Percentiles rank a stretch among this genome's conserved stretches.
These are phyloP conservation scores for Hesperia comma DNA, from an alignment of 2,888 invertebrate genomes.

Conservation along the genomic window DNA sequence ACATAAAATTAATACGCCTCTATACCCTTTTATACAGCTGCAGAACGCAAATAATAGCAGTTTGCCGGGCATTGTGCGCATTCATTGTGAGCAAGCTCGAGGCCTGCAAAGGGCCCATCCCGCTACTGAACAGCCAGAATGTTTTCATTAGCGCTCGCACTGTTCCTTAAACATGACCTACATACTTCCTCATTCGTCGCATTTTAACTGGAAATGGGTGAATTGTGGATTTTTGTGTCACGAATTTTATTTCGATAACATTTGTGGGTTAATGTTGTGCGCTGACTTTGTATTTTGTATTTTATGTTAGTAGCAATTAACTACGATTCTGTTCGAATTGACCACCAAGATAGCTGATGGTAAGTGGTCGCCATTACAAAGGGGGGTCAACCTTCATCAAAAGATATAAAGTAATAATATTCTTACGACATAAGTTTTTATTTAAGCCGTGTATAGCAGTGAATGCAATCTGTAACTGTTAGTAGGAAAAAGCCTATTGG, in stretches of 20 bases:
- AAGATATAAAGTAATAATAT: too few species aligned
- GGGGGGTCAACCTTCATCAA: too few species aligned
- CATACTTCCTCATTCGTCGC: constrained; percentile 23
- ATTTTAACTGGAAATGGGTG: constrained; percentile 13
- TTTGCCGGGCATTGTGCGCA: constrained; percentile 47
- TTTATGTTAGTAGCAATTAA: too few species aligned
- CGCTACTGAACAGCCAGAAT: constrained; percentile 34
- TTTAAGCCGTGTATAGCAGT: too few species aligned
- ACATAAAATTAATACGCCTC: neutral
- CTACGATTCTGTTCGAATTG: too few species aligned
- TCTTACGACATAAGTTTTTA: too few species aligned
- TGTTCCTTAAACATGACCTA: constrained; percentile 40
- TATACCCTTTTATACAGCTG: neutral
- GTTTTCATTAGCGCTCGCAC: constrained; percentile 46
- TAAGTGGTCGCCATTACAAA: too few species aligned
- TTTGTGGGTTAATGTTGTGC: neutral
- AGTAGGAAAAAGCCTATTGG: too few species aligned
- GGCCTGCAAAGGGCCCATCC: constrained; percentile 44
- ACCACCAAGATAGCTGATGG: too few species aligned
- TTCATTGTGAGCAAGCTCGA: constrained; percentile 48
- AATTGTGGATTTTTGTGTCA: constrained; percentile 12
- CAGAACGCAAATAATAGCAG: constrained; percentile 50
- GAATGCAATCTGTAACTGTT: too few species aligned
- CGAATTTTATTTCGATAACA: neutral
- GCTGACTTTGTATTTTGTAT: too few species aligned